Evolutionary conservation across 1,140 invertebrate species (phyloP).

Genomic region (Linepithema humile): DNA sequence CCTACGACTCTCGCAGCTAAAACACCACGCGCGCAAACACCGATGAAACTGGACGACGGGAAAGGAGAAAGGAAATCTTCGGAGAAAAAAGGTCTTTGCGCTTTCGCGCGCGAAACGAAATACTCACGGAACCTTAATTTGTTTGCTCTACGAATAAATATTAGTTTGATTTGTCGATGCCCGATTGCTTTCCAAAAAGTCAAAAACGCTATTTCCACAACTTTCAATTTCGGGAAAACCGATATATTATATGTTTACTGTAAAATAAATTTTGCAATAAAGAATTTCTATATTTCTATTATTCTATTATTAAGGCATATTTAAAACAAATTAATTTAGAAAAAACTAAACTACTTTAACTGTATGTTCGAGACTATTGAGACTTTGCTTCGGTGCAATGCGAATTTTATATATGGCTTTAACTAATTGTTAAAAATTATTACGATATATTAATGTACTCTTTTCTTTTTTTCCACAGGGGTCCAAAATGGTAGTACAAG

Average conservation of each 20-base stretch:
- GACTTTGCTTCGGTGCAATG: conserved; percentile 59
- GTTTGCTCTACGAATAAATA: neutral
- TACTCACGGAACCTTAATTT: neutral
- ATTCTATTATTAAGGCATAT: neutral
- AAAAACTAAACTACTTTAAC: neutral
- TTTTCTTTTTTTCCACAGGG: conserved; percentile 85
- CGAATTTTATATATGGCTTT: neutral
- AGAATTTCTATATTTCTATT: neutral
- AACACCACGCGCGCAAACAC: conserved; percentile 13
- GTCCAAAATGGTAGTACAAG: conserved; percentile 92
- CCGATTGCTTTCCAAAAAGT: neutral
- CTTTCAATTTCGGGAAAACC: neutral
- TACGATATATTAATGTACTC: neutral
- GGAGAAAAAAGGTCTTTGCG: conserved; percentile 34
- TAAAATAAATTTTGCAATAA: neutral
- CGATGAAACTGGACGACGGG: neutral
- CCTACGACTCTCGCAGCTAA: conserved; percentile 5
- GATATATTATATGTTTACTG: neutral
- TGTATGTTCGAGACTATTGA: conserved; percentile 35
- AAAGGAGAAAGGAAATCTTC: conserved; percentile 32
- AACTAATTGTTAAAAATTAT: neutral
- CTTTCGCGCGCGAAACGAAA: neutral
- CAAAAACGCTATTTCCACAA: neutral
- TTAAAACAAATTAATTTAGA: neutral
- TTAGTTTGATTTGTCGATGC: neutral